Evolutionary conservation across 2,113 vertebrate species (phyloP).

Genomic region (Callionymus lyra): DNA sequence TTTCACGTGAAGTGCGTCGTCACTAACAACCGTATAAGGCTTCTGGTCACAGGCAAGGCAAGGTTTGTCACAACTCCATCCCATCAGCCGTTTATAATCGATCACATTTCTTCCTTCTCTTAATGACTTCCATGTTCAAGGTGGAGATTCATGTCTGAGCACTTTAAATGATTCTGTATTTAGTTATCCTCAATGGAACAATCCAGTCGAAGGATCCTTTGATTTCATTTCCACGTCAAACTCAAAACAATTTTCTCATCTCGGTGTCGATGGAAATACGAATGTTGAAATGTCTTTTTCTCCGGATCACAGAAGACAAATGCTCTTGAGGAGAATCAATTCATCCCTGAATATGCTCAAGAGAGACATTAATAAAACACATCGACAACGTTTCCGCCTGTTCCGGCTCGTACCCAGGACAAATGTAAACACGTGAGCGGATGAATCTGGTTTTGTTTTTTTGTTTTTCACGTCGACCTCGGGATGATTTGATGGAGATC

Average conservation of each 20-base stretch:
- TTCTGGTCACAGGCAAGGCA: conserved; percentile 46
- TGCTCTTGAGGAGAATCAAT: conserved; percentile 31
- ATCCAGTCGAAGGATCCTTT: too few relatives aligned
- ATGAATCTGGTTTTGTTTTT: conserved; percentile 21
- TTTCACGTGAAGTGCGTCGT: conserved; percentile 25
- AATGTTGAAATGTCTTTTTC: not conserved
- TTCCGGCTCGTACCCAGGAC: conserved; percentile 11
- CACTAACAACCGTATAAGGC: conserved; percentile 45
- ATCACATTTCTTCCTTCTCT: too few relatives aligned
- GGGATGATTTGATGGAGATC: too few relatives aligned
- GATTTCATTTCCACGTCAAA: conserved; percentile 2
- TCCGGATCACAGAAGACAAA: conserved; percentile 25
- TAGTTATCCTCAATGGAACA: too few relatives aligned
- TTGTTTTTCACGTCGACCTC: too few relatives aligned
- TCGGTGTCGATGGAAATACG: too few relatives aligned
- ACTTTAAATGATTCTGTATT: too few relatives aligned
- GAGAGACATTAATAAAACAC: conserved; percentile 20
- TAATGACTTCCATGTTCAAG: conserved; percentile 1
- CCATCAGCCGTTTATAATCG: conserved; percentile 36
- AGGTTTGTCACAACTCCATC: conserved; percentile 30
- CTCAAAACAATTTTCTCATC: too few relatives aligned
- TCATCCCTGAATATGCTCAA: conserved; percentile 42
- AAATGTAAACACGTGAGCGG: conserved; percentile 32
- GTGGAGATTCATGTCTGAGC: conserved; percentile 3
- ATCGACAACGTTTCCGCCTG: too few relatives aligned